Conservation (phyloP, 1,140 invertebrate species). For the Tetranychus cinnabarinus region DNA sequence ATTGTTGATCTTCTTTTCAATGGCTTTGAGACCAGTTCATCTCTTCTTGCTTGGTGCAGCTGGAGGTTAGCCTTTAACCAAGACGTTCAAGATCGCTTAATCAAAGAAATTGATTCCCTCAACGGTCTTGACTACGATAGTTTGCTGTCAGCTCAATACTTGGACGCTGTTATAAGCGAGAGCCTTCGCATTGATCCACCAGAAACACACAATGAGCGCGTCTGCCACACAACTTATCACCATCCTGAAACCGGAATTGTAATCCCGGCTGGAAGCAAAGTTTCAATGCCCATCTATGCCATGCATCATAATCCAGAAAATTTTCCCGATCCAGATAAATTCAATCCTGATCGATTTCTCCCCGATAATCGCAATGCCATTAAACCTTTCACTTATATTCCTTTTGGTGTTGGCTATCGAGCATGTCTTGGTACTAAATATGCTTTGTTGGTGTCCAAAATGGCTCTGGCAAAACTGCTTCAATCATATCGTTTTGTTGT, state of each 20-base stretch:
- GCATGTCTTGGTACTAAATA: slow-evolving; percentile 40
- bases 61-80: neutral
- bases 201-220: neutral
- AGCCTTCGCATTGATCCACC: neutral
- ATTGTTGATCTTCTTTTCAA: neutral
- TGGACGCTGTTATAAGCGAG: neutral
- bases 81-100: neutral
- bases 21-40: neutral
- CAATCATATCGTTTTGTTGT: neutral
- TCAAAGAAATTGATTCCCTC: neutral
- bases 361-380: neutral
- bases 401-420: slow-evolving; percentile 44
- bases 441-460: slow-evolving; percentile 33
- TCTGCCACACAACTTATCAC: neutral
- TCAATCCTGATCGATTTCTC: slow-evolving; percentile 11
- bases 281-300: slow-evolving; percentile 10
- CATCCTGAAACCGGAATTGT: slow-evolving; percentile 9
- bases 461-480: neutral
- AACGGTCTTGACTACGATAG: neutral
- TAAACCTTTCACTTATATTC: slow-evolving; percentile 39
- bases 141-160: neutral
- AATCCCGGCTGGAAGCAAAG: slow-evolving; percentile 7
- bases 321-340: slow-evolving; percentile 14
- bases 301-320: slow-evolving; percentile 13
- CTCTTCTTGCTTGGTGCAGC: neutral